Evolutionary conservation across 2,113 vertebrate genomes (phyloP).

Genomic region (Uria aalge): DNA sequence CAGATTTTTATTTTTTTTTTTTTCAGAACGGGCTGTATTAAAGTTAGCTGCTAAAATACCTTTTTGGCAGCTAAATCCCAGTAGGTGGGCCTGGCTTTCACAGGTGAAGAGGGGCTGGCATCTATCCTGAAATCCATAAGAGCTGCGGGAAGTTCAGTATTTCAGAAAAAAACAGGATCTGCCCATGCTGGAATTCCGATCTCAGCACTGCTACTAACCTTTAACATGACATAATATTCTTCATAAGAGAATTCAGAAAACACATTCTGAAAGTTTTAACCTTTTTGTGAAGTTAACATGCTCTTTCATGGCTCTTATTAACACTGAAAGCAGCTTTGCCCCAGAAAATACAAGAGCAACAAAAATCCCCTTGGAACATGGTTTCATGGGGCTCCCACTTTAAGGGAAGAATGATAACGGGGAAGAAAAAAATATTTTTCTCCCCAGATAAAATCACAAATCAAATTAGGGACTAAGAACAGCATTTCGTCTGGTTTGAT

Average conservation of each 20-base stretch:
- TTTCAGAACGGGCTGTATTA: not conserved
- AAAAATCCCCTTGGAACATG: not conserved
- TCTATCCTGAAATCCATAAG: not conserved
- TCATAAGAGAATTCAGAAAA: not conserved
- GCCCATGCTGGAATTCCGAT: not conserved
- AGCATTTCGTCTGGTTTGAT: not conserved
- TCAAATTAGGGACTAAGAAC: not conserved
- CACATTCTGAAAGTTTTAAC: not conserved
- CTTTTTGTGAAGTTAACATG: slow-evolving; percentile 1
- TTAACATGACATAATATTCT: not conserved
- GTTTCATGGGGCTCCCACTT: not conserved
- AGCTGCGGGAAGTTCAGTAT: not conserved
- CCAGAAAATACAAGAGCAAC: not conserved
- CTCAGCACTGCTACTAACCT: not conserved
- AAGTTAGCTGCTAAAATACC: not conserved
- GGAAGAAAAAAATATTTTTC: not conserved
- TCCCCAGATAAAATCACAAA: not conserved
- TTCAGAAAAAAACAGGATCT: not conserved
- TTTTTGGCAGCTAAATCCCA: not conserved
- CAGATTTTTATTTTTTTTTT: not conserved
- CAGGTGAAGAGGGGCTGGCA: not conserved
- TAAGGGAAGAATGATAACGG: not conserved
- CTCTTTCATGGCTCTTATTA: not conserved
- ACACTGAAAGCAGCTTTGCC: not conserved
- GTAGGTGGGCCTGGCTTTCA: not conserved